Evolutionary conservation across 2,797 vertebrate species (phyloP), one percentile per base, ranked within the genome.

Genomic region (Sarcoramphus papa): DNA sequence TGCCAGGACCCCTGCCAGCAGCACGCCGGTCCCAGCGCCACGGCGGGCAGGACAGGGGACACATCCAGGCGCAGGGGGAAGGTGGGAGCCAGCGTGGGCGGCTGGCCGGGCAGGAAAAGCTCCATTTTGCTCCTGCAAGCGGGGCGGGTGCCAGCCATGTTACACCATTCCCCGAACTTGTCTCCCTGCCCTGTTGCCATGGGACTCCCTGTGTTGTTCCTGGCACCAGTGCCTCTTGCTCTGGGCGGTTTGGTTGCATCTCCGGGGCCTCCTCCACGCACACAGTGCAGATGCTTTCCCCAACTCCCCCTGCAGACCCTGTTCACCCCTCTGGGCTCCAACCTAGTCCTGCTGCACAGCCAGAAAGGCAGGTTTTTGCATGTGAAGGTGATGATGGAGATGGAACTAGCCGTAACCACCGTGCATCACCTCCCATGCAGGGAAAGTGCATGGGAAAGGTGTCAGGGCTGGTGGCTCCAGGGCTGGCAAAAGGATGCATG

Each of bases 261-360:
- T 73, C 56, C 0, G 0, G n/a, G 12, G 16, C 35, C 65, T 65
- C 25, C 62, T 65, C 51, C 28, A 7, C 7, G 10, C 37, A 35
- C 0, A 0, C 0, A 0, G 43, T 43, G 35, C 14, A 59, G 56
- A 51, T 5, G 5, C 40, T 31, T 57, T n/a, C 45, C 33, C 50
- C 40, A 64, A 45, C 18, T 69, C 20, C 2, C 8, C 25, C 19
- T 48, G 51, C n/a, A 65, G 57, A 59, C 51, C 22, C n/a, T 0
- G 1, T 14, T 81, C 59, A 53, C 22, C 20, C 12, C 33, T 31
- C 27, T 8, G 37, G 54, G 47, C 48, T 90, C 72, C 54, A 48
- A n/a, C 21, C 37, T 22, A 37, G 35, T 51, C 54, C 65, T 20
- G 23, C 57, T 47, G 47, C 43, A 9, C 24, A 35, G 70, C 35